phyloP scores from a whole-genome alignment of 2,797 vertebrate species.

The Myripristis murdjan region DNA sequence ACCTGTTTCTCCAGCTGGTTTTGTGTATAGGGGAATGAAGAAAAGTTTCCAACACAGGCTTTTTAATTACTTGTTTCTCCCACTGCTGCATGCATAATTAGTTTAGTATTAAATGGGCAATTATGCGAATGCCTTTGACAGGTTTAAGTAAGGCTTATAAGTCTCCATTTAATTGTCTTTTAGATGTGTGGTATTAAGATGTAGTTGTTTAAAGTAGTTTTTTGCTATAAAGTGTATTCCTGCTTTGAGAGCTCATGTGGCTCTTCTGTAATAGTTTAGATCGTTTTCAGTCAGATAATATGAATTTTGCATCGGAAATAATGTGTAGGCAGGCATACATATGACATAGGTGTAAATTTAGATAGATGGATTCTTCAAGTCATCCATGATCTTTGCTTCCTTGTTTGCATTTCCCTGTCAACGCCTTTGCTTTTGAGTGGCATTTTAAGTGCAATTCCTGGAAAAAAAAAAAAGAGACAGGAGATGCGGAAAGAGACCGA shows the following conservation, averaged over 20 bases:
- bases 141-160: slow-evolving; percentile 71
- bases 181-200: slow-evolving; percentile 66
- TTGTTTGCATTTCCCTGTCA: slow-evolving; percentile 44
- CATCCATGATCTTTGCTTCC: slow-evolving; percentile 47
- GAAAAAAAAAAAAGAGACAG: slow-evolving; percentile 14
- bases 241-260: slow-evolving; percentile 17
- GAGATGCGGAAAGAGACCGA: background rate
- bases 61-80: slow-evolving; percentile 82
- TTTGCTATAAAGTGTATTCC: slow-evolving; percentile 38
- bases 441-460: slow-evolving; percentile 59
- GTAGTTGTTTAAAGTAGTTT: slow-evolving; percentile 55
- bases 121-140: slow-evolving; percentile 78
- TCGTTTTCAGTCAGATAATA: slow-evolving; percentile 7
- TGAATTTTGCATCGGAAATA: slow-evolving; percentile 16
- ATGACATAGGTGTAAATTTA: slow-evolving; percentile 35
- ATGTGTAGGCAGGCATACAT: slow-evolving; percentile 5
- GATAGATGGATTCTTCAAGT: slow-evolving; percentile 45
- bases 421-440: slow-evolving; percentile 50
- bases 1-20: slow-evolving; percentile 53
- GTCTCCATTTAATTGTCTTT: slow-evolving; percentile 76
- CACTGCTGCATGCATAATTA: slow-evolving; percentile 75
- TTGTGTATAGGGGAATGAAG: slow-evolving; percentile 50
- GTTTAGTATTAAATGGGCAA: slow-evolving; percentile 77
- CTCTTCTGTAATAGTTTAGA: slow-evolving; percentile 16
- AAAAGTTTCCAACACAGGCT: slow-evolving; percentile 62